Percentiles rank a stretch among this genome's conserved stretches.
phyloP scores from a whole-genome alignment of 2,888 invertebrate genomes.

The Microplitis deprimator region DNA sequence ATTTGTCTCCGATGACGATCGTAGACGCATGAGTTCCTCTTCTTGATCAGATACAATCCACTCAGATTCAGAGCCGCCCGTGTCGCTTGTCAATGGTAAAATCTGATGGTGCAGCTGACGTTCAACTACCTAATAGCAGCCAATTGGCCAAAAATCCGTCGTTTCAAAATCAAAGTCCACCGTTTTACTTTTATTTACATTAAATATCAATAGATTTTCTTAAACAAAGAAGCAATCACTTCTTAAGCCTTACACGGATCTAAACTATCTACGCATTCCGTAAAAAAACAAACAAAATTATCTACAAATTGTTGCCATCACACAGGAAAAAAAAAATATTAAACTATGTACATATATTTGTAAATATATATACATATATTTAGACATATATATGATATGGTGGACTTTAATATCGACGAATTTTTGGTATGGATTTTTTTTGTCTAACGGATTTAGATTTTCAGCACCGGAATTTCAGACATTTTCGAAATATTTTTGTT shows the following conservation, averaged over 20 bases:
- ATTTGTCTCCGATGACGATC: slow-evolving; percentile 74
- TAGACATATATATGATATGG: slow-evolving; percentile 51
- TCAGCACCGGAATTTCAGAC: not conserved
- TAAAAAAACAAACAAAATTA: slow-evolving; percentile 39
- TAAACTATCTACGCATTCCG: slow-evolving; percentile 48
- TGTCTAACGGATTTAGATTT: not conserved
- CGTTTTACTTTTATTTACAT: slow-evolving; percentile 43
- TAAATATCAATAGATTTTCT: slow-evolving; percentile 9
- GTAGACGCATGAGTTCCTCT: slow-evolving; percentile 82
- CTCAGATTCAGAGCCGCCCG: slow-evolving; percentile 80
- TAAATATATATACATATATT: too few relatives aligned
- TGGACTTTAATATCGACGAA: slow-evolving; percentile 71
- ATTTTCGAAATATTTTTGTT: slow-evolving; percentile 12
- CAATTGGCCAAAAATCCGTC: slow-evolving; percentile 63
- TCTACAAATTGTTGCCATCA: slow-evolving; percentile 37
- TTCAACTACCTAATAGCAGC: slow-evolving; percentile 63
- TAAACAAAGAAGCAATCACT: slow-evolving; percentile 22
- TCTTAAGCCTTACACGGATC: slow-evolving; percentile 20
- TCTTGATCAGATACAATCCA: slow-evolving; percentile 86
- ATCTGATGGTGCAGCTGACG: slow-evolving; percentile 66
- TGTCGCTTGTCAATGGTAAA: slow-evolving; percentile 62
- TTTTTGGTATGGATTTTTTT: slow-evolving; percentile 13
- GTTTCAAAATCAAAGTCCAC: slow-evolving; percentile 64
- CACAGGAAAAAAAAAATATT: slow-evolving; percentile 33
- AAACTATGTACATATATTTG: not conserved